These are phyloP conservation scores for Deilephila porcellus DNA, from an alignment of 2,888 invertebrate species.

Conservation along the genomic window DNA sequence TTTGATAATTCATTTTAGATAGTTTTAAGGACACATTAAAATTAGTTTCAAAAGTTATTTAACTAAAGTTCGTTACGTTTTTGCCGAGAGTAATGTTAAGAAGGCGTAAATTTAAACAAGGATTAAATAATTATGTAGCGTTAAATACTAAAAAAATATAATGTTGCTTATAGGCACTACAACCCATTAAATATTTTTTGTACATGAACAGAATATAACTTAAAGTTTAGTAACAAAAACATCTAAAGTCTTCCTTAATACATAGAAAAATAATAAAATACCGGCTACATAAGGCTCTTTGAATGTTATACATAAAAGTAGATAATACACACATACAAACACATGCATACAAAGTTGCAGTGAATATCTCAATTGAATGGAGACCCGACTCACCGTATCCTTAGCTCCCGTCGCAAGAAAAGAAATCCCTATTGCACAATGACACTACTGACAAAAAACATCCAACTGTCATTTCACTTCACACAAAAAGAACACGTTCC, in stretches of 20 bases:
- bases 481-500: conserved; percentile 51
- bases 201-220: too few relatives aligned
- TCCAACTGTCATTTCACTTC: conserved; percentile 63
- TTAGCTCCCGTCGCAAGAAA: conserved; percentile 60
- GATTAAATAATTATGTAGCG: too few relatives aligned
- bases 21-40: too few relatives aligned
- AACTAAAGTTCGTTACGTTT: too few relatives aligned
- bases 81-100: too few relatives aligned
- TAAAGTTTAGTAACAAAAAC: neutral
- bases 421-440: conserved; percentile 76
- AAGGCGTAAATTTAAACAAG: too few relatives aligned
- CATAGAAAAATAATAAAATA: neutral
- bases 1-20: too few relatives aligned
- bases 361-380: conserved; percentile 52
- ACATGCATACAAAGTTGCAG: conserved; percentile 45
- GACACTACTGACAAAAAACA: conserved; percentile 57
- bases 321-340: conserved; percentile 36
- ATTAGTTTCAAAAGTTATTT: too few relatives aligned
- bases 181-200: neutral
- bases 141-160: too few relatives aligned
- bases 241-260: neutral
- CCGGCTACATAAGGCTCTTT: conserved; percentile 7
- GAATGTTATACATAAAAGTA: conserved; percentile 32
- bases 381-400: conserved; percentile 70
- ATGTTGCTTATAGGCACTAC: neutral